Evolutionary conservation across 1,140 invertebrate genomes (phyloP).

Genomic region (Drosophila rhopaloa): DNA sequence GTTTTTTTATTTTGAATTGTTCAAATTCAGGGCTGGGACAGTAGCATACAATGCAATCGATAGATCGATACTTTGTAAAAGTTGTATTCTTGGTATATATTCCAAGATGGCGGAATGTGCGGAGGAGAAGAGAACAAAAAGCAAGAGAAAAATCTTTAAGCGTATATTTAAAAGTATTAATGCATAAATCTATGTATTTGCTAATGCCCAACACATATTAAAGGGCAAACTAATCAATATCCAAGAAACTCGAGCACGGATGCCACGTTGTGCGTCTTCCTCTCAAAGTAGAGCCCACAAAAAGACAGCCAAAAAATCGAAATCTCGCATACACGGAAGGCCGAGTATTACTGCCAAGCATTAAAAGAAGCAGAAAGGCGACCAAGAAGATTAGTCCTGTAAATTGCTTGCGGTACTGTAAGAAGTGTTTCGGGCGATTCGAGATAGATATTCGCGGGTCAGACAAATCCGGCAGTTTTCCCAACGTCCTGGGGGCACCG

Average conservation of each 20-base stretch:
- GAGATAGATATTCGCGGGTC: conserved; percentile 44
- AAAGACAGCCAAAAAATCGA: conserved; percentile 60
- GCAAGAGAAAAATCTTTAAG: conserved; percentile 76
- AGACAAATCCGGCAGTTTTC: background rate
- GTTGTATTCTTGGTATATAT: conserved; percentile 37
- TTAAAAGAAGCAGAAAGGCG: conserved; percentile 33
- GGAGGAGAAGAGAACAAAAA: conserved; percentile 76
- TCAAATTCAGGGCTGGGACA: background rate
- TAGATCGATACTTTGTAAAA: conserved; percentile 13
- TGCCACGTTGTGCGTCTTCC: conserved; percentile 43
- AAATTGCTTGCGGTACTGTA: conserved; percentile 19
- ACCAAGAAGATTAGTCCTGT: conserved; percentile 22
- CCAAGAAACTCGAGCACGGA: conserved; percentile 42
- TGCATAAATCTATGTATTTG: conserved; percentile 53
- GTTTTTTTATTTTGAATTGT: background rate
- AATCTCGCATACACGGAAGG: conserved; percentile 48
- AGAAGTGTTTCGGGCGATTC: conserved; percentile 17
- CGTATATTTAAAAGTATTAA: conserved; percentile 71
- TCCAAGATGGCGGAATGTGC: conserved; percentile 62
- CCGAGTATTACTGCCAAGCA: conserved; percentile 36
- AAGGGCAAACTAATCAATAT: conserved; percentile 48
- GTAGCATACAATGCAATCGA: background rate
- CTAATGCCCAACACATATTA: conserved; percentile 39
- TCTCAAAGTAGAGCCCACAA: conserved; percentile 24
- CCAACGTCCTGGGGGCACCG: background rate